Conservation (phyloP, 2,888 invertebrate species). For the Meta bourneti region DNA sequence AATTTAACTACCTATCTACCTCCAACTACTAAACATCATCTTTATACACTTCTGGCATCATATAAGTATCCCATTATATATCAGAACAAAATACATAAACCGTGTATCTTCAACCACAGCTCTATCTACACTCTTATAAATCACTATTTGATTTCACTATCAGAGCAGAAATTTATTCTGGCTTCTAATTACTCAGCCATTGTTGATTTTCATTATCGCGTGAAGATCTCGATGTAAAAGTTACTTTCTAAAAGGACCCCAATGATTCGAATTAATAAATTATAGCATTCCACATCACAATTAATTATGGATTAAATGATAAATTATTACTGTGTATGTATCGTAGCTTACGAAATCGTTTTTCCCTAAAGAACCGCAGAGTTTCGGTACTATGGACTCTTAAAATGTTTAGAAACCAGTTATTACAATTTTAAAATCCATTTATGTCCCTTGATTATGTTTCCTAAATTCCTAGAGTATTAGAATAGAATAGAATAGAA, state of each 20-base stretch:
- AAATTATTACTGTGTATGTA: neutral
- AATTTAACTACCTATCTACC: no score
- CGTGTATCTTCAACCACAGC: no score
- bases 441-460: neutral
- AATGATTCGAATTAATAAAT: neutral
- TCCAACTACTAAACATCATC: no score
- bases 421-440: neutral
- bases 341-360: neutral
- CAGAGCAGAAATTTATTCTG: neutral
- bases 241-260: neutral
- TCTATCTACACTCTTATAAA: neutral
- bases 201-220: neutral
- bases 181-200: neutral
- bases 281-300: neutral
- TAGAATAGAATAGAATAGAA: neutral
- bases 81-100: no score
- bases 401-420: neutral
- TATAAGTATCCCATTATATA: no score
- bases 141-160: neutral
- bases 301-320: neutral
- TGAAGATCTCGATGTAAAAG: neutral
- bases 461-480: neutral
- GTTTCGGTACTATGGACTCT: neutral
- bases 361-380: neutral
- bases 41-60: no score